Evolutionary conservation across 2,888 invertebrate species (phyloP).

Genomic region (Conops quadrifasciatus): DNA sequence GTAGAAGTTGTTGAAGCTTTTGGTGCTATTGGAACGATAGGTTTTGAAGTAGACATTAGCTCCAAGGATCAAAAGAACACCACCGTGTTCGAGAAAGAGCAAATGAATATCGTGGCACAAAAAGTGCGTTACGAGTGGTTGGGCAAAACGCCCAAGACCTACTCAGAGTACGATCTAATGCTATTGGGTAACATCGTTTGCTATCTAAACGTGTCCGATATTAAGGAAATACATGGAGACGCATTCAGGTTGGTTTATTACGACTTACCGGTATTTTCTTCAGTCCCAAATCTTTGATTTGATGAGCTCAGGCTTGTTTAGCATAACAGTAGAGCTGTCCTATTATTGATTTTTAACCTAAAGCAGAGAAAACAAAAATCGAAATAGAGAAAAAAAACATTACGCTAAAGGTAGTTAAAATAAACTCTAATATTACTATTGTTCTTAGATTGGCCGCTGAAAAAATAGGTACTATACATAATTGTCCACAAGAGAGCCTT

Average conservation of each 20-base stretch:
- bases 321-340: too few relatives aligned
- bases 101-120: conserved; percentile 66
- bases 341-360: too few relatives aligned
- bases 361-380: too few relatives aligned
- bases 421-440: neutral
- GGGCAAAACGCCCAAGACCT: conserved; percentile 68
- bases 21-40: conserved; percentile 66
- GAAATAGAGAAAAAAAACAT: too few relatives aligned
- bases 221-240: conserved; percentile 67
- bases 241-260: conserved; percentile 63
- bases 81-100: conserved; percentile 43
- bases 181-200: conserved; percentile 69
- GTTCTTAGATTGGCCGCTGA: conserved; percentile 64
- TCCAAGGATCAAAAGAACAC: conserved; percentile 33
- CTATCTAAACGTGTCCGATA: conserved; percentile 68
- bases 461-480: conserved; percentile 65
- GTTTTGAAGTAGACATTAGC: conserved; percentile 60
- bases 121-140: conserved; percentile 68
- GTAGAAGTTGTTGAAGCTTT: conserved; percentile 70
- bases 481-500: conserved; percentile 66
- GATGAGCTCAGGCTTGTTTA: too few relatives aligned
- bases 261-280: neutral
- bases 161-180: conserved; percentile 69
- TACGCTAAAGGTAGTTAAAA: too few relatives aligned
- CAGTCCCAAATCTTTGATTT: too few relatives aligned